Evolutionary conservation across 64 coral and sea anemone species (phyloP), one percentile per base, ranked within the genome.

Genomic region (Catalaphyllia jardinei): DNA sequence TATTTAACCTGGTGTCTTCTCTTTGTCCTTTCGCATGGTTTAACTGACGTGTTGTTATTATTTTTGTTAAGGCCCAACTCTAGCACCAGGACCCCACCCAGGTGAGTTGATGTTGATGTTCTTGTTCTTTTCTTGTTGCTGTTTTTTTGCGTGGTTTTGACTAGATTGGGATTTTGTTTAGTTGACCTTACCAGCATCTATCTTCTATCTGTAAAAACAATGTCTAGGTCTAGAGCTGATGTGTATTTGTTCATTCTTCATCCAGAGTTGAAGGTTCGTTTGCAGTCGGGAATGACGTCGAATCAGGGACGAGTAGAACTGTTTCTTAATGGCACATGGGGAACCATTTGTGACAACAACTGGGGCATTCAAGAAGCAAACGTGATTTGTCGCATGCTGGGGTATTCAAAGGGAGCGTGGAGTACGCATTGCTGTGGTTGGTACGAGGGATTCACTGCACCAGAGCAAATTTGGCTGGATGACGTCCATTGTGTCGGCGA

Each of bases 341-440:
- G 78, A 62, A 80, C 54, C 0, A 80, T 80, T 60, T 80, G 78
- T 31, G 78, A 80, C 15, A 57, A 80, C 54, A 19, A 80, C 29
- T 80, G 78, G 78, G 78, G 78, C 31, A 80, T 80, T 14, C 28
- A 80, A 4, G 78, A 80, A 54, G 78, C 78, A 62, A 80, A 80
- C 28, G 78, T 80, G 54, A 80, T 80, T 31, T 80, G 78, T 22
- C 78, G 78, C 28, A 80, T 80, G 78, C 15, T 80, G 52, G 29
- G 29, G 4, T 80, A 31, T 15, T 4, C 52, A 8, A 57, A 80
- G 61, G 78, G 78, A 2, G 78, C 78, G 1, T 80, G 78, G 78
- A 80, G 78, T 27, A 80, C 78, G 31, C 78, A 80, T 10, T 80
- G 78, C 55, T 80, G 78, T 31, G 78, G 78, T 9, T 80, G 78